Base-by-base conservation (phyloP, 2,797 vertebrate species). In the Xenentodon cancila region DNA sequence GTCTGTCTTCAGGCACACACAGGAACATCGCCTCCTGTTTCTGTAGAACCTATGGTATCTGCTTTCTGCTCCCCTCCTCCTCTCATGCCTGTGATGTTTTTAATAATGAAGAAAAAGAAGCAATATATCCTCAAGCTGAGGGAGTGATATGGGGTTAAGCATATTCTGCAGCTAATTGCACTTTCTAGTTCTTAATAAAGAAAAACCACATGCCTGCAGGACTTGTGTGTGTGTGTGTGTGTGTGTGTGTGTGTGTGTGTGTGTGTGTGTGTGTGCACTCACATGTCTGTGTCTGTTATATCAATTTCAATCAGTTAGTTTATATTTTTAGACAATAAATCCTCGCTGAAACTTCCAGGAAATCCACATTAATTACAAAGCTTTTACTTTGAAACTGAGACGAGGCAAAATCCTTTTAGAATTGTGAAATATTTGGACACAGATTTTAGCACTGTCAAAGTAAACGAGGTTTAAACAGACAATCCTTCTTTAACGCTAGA, bases 91-190 rank as follows among this genome's bases (percentile, higher is more conserved):
- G 81, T 69, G 76, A 84, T 88, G 81, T 93, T 92, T 92, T 91
- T 90, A 93, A 91, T 91, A 92, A 93, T 87, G 73, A 84, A 89
- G 65, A 79, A 89, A 63, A 79, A 82, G 78, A 86, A 73, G 88
- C 86, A 90, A 92, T 92, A 92, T 92, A 88, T 90, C 90, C 85
- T 68, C 40, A 62, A 89, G 86, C 89, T 84, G 75, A 74, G 89
- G 87, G 91, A 92, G 87, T 62, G 80, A 78, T 89, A 81, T 69
- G 73, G 82, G 91, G 92, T 92, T 92, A 93, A 92, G 79, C 82
- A 86, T 88, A 93, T 90, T 92, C 91, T 80, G 77, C 77, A 78
- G 87, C 91, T 93, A 91, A 93, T 93, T 92, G 89, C 84, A 71
- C 80, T 76, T 88, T 91, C 86, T 84, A 82, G 80, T 88, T 91